These are phyloP conservation scores for Potorous gilbertii DNA, from an alignment of 2,797 vertebrate genomes.

Conservation along the genomic window DNA sequence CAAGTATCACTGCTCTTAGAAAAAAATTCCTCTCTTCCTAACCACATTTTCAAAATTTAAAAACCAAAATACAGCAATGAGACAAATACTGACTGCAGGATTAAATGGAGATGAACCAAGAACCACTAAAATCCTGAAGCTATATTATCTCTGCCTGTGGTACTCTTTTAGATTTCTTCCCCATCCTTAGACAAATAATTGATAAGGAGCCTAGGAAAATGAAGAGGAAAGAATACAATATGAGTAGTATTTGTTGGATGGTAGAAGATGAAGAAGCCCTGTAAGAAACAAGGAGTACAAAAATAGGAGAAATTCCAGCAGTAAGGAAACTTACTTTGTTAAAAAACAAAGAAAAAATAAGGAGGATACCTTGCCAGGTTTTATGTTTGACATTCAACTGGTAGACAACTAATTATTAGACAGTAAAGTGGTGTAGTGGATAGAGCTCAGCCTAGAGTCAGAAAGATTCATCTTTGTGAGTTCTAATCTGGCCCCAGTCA, in stretches of 20 bases:
- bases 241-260: constrained; percentile 59
- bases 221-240: constrained; percentile 43
- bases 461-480: neutral
- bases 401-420: neutral
- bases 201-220: constrained; percentile 15
- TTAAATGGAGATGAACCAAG: constrained; percentile 41
- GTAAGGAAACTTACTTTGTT: constrained; percentile 16
- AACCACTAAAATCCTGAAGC: constrained; percentile 26
- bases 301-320: constrained; percentile 39
- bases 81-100: constrained; percentile 11
- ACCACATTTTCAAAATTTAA: constrained; percentile 40
- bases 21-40: constrained; percentile 16
- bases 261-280: constrained; percentile 13
- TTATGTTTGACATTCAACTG: neutral
- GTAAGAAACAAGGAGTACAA: constrained; percentile 46
- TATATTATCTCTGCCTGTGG: neutral
- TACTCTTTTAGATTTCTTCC: neutral
- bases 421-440: too few relatives aligned
- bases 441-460: neutral
- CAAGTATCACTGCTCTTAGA: neutral
- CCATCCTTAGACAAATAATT: constrained; percentile 27
- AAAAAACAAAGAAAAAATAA: constrained; percentile 44
- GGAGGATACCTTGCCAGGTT: neutral
- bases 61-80: constrained; percentile 23
- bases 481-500: neutral